Base-by-base conservation (phyloP, 2,113 vertebrate genomes). In the Hippopotamus amphibius region DNA sequence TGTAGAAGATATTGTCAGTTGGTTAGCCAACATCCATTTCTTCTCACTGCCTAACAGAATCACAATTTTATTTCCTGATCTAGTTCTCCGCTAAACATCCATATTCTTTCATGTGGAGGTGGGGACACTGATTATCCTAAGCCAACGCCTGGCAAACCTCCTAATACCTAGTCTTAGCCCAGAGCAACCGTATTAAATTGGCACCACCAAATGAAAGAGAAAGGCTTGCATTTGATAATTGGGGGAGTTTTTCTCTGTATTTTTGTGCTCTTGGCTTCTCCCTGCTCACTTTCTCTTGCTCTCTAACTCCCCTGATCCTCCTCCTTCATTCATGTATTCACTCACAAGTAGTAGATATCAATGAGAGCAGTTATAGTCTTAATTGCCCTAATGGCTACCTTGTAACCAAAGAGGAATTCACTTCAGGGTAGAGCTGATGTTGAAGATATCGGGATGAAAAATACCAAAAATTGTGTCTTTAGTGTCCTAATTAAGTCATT, bases 261-360 rank as follows among this genome's bases (percentile, higher is more conserved):
- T 50, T 63, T 50, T 43, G 1, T 33, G 28, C 43, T 53, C 14
- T 41, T 77, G 33, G 48, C 22, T 81, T 24, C 21, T 28, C 3
- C 21, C 3, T 7, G 0, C n/a, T 15, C 17, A 17, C 30, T 48
- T 28, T n/a, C n/a, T 85, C 14, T 87, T 5, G n/a, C 4, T 77
- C 9, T 2, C 28, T 72, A 4, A 1, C 2, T 76, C 13, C n/a
- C 3, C 8, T 14, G 14, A 50, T 24, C 1, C 11, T 87, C 43
- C 41, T 65, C 57, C 26, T 22, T 17, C 5, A 0, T 68, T 76
- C 43, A 81, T 15, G 48, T 8, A 48, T 30, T 69, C 26, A 68
- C 4, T 48, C 16, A 37, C n/a, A 16, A 7, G 69, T 22, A 48
- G 5, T 19, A 59, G 15, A 26, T 33, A 50, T 15, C 22, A 21